phyloP scores from a whole-genome alignment of 1,140 invertebrate genomes.

The Gonioctena quinquepunctata region DNA sequence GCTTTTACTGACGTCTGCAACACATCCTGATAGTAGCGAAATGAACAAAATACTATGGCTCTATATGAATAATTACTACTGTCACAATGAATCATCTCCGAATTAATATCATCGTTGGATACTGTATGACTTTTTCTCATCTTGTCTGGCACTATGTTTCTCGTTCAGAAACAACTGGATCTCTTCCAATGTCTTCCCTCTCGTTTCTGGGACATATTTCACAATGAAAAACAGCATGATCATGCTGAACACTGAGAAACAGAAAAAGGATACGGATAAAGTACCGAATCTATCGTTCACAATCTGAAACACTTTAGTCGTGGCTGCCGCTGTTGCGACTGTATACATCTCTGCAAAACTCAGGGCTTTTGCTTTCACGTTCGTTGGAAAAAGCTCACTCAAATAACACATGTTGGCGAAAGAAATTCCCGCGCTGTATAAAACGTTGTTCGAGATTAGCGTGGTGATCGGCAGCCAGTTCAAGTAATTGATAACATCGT shows the following conservation, averaged over 20 bases:
- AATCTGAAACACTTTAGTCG: background rate
- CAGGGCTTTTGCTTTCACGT: background rate
- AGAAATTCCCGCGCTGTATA: background rate
- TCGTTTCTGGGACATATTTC: constrained; percentile 7
- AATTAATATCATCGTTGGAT: too few species aligned
- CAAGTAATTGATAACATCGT: constrained; percentile 33
- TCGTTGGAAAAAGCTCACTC: constrained; percentile 7
- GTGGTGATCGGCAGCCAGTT: background rate
- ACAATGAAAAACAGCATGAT: background rate
- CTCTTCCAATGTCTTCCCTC: constrained; percentile 4
- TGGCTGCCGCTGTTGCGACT: background rate
- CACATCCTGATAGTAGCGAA: too few species aligned
- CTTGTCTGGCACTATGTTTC: too few species aligned
- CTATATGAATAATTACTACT: too few species aligned
- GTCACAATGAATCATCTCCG: too few species aligned
- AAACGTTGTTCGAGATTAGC: background rate
- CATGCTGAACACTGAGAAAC: background rate
- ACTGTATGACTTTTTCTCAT: too few species aligned
- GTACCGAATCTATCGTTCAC: background rate
- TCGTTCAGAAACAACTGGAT: constrained; percentile 41
- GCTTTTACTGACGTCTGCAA: too few species aligned
- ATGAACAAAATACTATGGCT: too few species aligned
- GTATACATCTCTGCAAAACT: background rate
- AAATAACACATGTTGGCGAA: background rate
- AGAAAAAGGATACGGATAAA: background rate